Evolutionary conservation across 2,113 vertebrate genomes (phyloP).

Genomic region (Protomyctophum bolini): DNA sequence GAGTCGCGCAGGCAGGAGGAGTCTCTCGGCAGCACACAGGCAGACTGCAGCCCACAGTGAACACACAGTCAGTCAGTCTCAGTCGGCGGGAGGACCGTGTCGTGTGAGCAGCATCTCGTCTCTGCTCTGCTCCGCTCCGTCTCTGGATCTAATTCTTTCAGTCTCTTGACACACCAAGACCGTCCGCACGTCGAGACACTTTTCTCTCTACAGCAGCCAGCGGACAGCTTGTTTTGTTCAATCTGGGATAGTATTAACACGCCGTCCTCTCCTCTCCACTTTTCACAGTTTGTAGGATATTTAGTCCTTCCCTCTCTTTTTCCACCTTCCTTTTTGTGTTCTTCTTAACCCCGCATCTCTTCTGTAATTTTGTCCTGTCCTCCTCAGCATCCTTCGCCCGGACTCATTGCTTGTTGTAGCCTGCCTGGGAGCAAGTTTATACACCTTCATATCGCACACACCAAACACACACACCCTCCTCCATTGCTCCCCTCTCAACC

Average conservation of each 20-base stretch:
- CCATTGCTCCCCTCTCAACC: slow-evolving; percentile 42
- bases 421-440: slow-evolving; percentile 57
- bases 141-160: no score
- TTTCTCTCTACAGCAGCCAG: no score
- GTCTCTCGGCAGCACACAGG: not conserved
- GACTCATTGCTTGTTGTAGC: slow-evolving; percentile 13
- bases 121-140: not conserved
- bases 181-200: no score
- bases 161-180: no score
- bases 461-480: slow-evolving; percentile 44
- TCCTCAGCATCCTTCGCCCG: slow-evolving; percentile 55
- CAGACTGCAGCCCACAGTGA: slow-evolving; percentile 47
- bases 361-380: slow-evolving; percentile 23
- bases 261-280: slow-evolving; percentile 13
- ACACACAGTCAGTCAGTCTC: slow-evolving; percentile 39
- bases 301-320: slow-evolving; percentile 13
- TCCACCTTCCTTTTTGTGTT: slow-evolving; percentile 13
- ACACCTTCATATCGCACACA: slow-evolving; percentile 54
- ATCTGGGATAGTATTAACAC: slow-evolving; percentile 61
- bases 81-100: slow-evolving; percentile 46
- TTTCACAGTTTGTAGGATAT: slow-evolving; percentile 48
- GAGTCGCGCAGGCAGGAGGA: not conserved
- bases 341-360: not conserved
- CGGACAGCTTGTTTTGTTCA: no score
- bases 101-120: slow-evolving; percentile 24